A percentile compares a stretch with the other conserved stretches of the same genome.
phyloP scores from a whole-genome alignment of 37 sponge, comb jelly and placozoan genomes.

The Hexactinellida sp. region DNA sequence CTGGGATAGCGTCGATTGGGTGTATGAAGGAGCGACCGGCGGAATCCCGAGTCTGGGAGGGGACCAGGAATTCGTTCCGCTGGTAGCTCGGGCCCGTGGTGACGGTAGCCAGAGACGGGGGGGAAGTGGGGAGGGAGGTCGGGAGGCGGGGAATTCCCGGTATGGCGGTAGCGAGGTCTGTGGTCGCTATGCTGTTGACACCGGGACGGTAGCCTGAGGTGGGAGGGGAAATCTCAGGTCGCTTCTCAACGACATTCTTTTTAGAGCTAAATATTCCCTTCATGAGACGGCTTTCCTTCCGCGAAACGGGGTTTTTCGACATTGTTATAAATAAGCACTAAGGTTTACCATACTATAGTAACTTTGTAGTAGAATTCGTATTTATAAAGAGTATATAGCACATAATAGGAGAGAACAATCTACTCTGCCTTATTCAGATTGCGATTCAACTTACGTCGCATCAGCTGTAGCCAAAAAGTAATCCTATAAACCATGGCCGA shows the following conservation, averaged over 20 bases:
- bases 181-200: not conserved
- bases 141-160: not conserved
- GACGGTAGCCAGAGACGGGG: not conserved
- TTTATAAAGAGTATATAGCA: not conserved
- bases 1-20: not conserved
- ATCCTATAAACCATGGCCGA: too few species aligned
- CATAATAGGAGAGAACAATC: too few species aligned
- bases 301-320: not conserved
- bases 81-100: not conserved
- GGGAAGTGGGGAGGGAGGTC: not conserved
- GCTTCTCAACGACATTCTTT: not conserved
- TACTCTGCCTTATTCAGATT: too few species aligned
- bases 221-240: constrained; percentile 3
- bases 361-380: not conserved
- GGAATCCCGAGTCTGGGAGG: not conserved
- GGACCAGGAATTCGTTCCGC: not conserved
- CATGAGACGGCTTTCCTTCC: not conserved
- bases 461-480: too few species aligned
- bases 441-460: too few species aligned
- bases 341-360: not conserved
- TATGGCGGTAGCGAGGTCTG: not conserved
- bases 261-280: not conserved
- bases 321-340: not conserved
- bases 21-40: not conserved
- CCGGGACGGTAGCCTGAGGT: not conserved